phyloP scores from a whole-genome alignment of 2,888 invertebrate genomes.

The Synergus itoensis region DNA sequence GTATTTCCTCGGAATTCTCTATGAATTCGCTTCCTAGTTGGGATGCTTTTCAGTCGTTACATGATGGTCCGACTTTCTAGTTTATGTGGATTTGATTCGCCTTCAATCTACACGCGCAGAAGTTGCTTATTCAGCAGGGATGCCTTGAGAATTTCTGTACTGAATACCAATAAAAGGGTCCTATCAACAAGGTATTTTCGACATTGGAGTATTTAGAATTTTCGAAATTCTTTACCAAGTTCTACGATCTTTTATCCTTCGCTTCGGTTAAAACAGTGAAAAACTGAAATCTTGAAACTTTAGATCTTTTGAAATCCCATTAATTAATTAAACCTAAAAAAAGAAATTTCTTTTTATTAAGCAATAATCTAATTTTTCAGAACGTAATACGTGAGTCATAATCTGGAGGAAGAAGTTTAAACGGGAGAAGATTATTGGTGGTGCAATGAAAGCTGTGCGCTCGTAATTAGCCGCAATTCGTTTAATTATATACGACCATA shows the following conservation, averaged over 20 bases:
- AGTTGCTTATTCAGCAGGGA: background rate
- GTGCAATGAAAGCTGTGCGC: slow-evolving; percentile 24
- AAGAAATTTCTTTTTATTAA: slow-evolving; percentile 55
- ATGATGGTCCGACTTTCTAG: slow-evolving; percentile 4
- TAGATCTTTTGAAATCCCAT: too few species aligned
- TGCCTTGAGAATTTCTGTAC: background rate
- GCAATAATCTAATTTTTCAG: slow-evolving; percentile 54
- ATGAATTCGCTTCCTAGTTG: slow-evolving; percentile 20
- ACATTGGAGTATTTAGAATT: background rate
- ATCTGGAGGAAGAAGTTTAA: slow-evolving; percentile 20
- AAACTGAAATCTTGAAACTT: too few species aligned
- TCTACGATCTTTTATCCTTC: background rate
- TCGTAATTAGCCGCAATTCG: slow-evolving; percentile 20
- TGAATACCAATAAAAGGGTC: background rate
- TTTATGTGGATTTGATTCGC: slow-evolving; percentile 11
- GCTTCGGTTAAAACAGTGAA: background rate
- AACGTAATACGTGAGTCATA: slow-evolving; percentile 52
- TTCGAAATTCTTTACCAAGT: background rate
- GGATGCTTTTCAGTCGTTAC: slow-evolving; percentile 11
- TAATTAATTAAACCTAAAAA: slow-evolving; percentile 47
- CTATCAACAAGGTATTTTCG: background rate
- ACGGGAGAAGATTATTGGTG: slow-evolving; percentile 1
- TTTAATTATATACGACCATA: slow-evolving; percentile 27
- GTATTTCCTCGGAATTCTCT: slow-evolving; percentile 27
- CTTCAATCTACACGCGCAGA: background rate